Evolutionary conservation across 2,113 vertebrate species (phyloP).

Genomic region (Oncorhynchus mykiss): DNA sequence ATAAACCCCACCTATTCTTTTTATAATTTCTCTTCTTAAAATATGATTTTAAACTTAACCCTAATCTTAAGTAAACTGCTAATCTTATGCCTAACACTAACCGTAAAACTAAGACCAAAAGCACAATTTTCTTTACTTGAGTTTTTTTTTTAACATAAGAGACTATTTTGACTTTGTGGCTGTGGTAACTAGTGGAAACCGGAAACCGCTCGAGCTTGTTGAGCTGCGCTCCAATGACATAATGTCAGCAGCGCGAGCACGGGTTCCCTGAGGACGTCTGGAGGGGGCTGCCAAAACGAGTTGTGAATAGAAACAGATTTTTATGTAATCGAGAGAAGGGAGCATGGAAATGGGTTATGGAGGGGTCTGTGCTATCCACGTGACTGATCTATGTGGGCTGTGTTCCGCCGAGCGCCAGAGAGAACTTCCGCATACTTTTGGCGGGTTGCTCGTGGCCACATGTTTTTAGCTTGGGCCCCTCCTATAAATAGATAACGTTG

Average conservation of each 20-base stretch:
- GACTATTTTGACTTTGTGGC: too few species aligned
- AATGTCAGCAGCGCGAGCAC: constrained; percentile 3
- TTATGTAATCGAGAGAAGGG: background rate
- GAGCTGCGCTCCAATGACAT: background rate
- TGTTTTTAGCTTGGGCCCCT: background rate
- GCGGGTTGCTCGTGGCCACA: background rate
- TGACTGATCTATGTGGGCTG: background rate
- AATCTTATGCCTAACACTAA: too few species aligned
- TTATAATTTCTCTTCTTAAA: too few species aligned
- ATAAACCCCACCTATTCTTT: too few species aligned
- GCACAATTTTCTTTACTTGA: background rate
- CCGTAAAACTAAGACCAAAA: too few species aligned
- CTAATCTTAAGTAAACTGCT: too few species aligned
- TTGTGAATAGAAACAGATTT: constrained; percentile 16
- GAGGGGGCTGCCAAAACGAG: constrained; percentile 15
- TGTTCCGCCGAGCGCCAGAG: background rate
- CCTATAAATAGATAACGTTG: too few species aligned
- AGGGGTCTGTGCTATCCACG: background rate
- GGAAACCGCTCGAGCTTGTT: too few species aligned
- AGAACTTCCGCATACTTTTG: background rate
- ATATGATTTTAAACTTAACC: too few species aligned
- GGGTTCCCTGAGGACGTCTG: constrained; percentile 35
- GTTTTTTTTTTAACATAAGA: too few species aligned
- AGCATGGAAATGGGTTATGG: background rate
- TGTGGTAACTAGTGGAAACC: too few species aligned